Evolutionary conservation across 2,113 vertebrate genomes (phyloP).

Genomic region (Benthochromis sp.): DNA sequence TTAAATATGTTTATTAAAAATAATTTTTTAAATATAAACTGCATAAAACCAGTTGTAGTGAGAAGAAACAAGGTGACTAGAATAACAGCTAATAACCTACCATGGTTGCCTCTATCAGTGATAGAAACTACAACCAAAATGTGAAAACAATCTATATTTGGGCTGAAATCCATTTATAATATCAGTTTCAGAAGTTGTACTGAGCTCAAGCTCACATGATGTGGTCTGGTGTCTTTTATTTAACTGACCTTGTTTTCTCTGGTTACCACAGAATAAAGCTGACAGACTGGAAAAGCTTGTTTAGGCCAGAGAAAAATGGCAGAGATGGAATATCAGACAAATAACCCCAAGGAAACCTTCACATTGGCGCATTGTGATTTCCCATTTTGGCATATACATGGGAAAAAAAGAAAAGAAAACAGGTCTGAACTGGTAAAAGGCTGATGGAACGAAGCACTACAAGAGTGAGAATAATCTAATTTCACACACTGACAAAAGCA

Average conservation of each 20-base stretch:
- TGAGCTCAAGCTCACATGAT: neutral
- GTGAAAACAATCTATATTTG: neutral
- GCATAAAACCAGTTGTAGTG: neutral
- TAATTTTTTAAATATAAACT: neutral
- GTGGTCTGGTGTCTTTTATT: conserved; percentile 49
- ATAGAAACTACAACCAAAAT: neutral
- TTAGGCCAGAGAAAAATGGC: conserved; percentile 68
- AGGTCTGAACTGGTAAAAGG: conserved; percentile 7
- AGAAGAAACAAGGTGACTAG: neutral
- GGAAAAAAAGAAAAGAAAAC: conserved; percentile 4
- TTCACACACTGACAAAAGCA: conserved; percentile 13
- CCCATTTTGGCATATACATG: neutral
- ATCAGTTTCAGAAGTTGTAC: neutral
- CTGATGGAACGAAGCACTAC: neutral
- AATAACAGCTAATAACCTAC: neutral
- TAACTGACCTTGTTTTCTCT: conserved; percentile 63
- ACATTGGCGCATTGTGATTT: neutral
- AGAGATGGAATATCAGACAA: conserved; percentile 62
- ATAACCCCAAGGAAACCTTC: conserved; percentile 38
- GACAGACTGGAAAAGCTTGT: conserved; percentile 84
- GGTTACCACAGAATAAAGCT: conserved; percentile 77
- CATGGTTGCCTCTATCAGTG: neutral
- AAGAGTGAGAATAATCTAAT: conserved; percentile 14
- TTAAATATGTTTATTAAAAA: neutral
- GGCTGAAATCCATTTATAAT: neutral